Percentiles rank a stretch among this genome's conserved stretches.
Evolutionary conservation across 2,797 vertebrate species (phyloP).

Genomic region (Eupleurogrammus muticus): DNA sequence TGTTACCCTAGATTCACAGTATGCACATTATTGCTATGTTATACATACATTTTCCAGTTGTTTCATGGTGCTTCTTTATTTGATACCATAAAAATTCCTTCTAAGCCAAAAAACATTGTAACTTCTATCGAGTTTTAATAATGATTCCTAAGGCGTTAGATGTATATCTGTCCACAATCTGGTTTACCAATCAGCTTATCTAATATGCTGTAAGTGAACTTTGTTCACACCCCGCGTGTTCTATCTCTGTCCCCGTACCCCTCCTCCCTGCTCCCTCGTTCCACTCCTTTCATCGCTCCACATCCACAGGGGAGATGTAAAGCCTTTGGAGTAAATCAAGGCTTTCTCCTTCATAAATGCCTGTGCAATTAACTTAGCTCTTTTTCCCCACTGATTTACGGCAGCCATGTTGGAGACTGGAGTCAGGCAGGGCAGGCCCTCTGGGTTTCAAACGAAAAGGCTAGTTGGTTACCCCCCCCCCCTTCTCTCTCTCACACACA

Average conservation of each 20-base stretch:
- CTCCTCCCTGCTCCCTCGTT: slow-evolving; percentile 35
- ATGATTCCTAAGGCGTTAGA: slow-evolving; percentile 66
- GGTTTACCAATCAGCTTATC: slow-evolving; percentile 71
- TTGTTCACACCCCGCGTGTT: slow-evolving; percentile 64
- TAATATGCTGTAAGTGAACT: slow-evolving; percentile 69
- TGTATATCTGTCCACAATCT: slow-evolving; percentile 71
- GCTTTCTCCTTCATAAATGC: slow-evolving; percentile 75
- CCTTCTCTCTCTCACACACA: slow-evolving; percentile 9
- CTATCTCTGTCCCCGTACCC: slow-evolving; percentile 48
- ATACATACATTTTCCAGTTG: not conserved
- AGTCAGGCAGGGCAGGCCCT: slow-evolving; percentile 66
- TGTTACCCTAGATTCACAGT: slow-evolving; percentile 18
- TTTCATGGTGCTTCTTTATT: slow-evolving; percentile 18
- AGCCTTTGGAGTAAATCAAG: slow-evolving; percentile 79
- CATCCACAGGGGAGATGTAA: slow-evolving; percentile 71
- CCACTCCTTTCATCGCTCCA: slow-evolving; percentile 67
- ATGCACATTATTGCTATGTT: slow-evolving; percentile 28
- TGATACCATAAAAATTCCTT: slow-evolving; percentile 28
- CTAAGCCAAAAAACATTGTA: slow-evolving; percentile 50
- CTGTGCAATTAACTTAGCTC: slow-evolving; percentile 74
- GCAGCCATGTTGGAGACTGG: slow-evolving; percentile 67
- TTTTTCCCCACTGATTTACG: slow-evolving; percentile 73
- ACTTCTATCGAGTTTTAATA: slow-evolving; percentile 68
- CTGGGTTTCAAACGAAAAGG: slow-evolving; percentile 67
- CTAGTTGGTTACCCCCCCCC: slow-evolving; percentile 55